Percentiles rank a stretch among this genome's conserved stretches.
Conservation (phyloP, 1,140 invertebrate genomes). For the Zaprionus vittiger region DNA sequence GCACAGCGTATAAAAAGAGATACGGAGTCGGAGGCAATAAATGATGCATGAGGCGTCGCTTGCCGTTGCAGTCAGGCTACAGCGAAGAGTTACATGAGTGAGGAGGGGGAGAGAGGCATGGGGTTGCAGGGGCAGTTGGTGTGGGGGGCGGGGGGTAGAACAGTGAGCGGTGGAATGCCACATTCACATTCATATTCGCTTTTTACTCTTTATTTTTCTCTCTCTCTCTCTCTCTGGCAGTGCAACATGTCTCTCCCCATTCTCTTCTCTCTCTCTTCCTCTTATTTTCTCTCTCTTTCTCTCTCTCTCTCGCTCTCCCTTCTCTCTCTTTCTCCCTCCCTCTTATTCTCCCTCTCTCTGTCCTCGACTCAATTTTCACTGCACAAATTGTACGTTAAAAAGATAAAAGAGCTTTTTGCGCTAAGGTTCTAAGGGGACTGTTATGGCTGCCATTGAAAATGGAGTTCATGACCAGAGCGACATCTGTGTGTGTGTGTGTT, state of each 20-base stretch:
- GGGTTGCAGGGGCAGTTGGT: not conserved
- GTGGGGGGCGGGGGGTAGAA: not conserved
- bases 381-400: conserved; percentile 70
- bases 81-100: not conserved
- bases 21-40: conserved; percentile 45
- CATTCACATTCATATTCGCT: conserved; percentile 42
- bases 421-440: conserved; percentile 33
- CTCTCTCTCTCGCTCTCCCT: not conserved
- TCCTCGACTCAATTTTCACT: conserved; percentile 47
- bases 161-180: conserved; percentile 23
- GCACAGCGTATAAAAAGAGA: conserved; percentile 52
- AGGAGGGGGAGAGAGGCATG: not conserved
- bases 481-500: not conserved
- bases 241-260: not conserved
- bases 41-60: conserved; percentile 68
- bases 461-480: conserved; percentile 72
- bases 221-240: not conserved
- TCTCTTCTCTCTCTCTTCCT: not conserved
- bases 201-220: conserved; percentile 30
- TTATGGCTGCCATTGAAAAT: conserved; percentile 80
- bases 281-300: no score
- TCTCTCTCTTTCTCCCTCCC: not conserved
- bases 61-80: conserved; percentile 39
- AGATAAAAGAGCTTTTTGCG: conserved; percentile 79
- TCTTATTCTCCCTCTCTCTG: not conserved